Conservation (phyloP, 2,888 invertebrate species). For the Hypselothyrea guttata region DNA sequence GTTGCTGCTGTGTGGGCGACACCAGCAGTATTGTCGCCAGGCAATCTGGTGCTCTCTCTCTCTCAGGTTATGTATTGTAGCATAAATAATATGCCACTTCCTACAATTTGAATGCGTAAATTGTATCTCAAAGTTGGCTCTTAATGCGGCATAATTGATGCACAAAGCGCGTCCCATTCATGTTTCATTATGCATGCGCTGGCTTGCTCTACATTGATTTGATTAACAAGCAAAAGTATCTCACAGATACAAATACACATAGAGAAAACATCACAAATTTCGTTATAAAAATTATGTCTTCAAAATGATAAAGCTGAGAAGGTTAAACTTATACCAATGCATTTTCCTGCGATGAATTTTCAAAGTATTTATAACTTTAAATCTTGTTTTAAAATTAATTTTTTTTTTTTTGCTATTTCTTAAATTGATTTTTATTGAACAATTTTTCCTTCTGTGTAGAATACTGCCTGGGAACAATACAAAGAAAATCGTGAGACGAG, state of each 20-base stretch:
- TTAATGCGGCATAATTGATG: slow-evolving; percentile 74
- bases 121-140: slow-evolving; percentile 55
- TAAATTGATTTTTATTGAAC: no score
- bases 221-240: slow-evolving; percentile 51
- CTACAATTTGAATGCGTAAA: slow-evolving; percentile 66
- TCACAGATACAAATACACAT: slow-evolving; percentile 10
- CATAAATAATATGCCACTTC: slow-evolving; percentile 67
- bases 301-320: no score
- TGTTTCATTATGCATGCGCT: slow-evolving; percentile 50
- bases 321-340: no score
- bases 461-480: slow-evolving; percentile 24
- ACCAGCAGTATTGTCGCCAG: slow-evolving; percentile 26
- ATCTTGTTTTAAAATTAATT: no score
- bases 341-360: no score
- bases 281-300: no score
- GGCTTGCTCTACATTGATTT: slow-evolving; percentile 57
- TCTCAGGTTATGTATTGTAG: not conserved
- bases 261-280: no score
- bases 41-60: slow-evolving; percentile 16
- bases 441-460: no score
- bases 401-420: no score
- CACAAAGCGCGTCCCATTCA: slow-evolving; percentile 59
- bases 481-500: not conserved
- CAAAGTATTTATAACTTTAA: no score
- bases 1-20: slow-evolving; percentile 42